Evolutionary conservation across 2,797 vertebrate genomes (phyloP), one percentile per base, ranked within the genome.

Genomic region (Enteromius thamalakanensis): DNA sequence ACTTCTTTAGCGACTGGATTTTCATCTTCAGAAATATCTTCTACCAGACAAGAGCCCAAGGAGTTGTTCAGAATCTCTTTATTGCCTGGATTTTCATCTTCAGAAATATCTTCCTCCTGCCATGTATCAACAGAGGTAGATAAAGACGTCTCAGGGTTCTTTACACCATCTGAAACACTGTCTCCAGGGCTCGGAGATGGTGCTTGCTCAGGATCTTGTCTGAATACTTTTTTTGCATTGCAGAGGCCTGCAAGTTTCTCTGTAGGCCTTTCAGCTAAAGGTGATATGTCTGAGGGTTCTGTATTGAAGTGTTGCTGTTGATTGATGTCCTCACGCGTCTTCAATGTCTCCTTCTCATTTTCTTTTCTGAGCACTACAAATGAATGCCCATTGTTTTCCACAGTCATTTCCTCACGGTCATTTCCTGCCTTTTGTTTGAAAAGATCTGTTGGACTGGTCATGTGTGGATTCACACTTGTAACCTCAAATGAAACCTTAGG

Each of bases 151-250:
- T 49, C 10, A 5, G 17, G 47, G 10, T 34, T 70, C 42, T 72
- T 71, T n/a, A 23, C 42, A 65, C 12, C 47, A 55, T 37, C 76
- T 47, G 69, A 26, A 23, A 55, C 42, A 45, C 40, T 15, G 12
- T 58, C 42, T 62, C 9, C 47, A 47, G 19, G 49, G 34, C 51
- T 49, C 8, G 9, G n/a, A 71, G 55, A 8, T 37, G 17, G 47
- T 78, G 15, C 6, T 37, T 47, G 79, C 32, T 78, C 5, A 5
- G 40, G 47, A 64, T 51, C 45, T 76, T 76, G 60, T 62, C 14
- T 42, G 11, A 32, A 15, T 17, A 3, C 19, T 47, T 69, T 51
- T 3, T 17, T 49, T 70, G 49, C 4, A 65, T 32, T 58, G 6
- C 17, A 32, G 19, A 14, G 1, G 14, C 26, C 34, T 70, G 23